Evolutionary conservation across 2,888 invertebrate species (phyloP).

Genomic region (Endotricha flammealis): DNA sequence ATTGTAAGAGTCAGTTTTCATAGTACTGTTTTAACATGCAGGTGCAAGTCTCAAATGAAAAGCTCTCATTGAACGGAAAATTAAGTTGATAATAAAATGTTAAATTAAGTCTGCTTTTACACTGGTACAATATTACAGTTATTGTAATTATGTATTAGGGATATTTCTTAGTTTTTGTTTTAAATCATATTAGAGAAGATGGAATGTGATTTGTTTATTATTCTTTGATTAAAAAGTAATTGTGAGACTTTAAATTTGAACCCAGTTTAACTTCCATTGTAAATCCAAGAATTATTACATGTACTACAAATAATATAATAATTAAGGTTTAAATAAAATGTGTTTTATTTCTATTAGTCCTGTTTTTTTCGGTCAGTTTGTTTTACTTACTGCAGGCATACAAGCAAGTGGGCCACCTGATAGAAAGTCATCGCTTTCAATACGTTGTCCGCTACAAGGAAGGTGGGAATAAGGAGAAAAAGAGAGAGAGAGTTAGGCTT

Average conservation of each 20-base stretch:
- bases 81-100: constrained; percentile 23
- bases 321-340: constrained; percentile 50
- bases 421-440: no score
- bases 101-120: no score
- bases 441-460: no score
- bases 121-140: no score
- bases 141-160: no score
- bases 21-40: constrained; percentile 33
- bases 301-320: constrained; percentile 63
- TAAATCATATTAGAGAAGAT: constrained; percentile 50
- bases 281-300: constrained; percentile 30
- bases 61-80: constrained; percentile 29
- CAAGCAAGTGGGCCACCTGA: no score
- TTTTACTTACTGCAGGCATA: no score
- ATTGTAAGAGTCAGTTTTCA: constrained; percentile 33
- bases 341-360: constrained; percentile 24
- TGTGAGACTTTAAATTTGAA: constrained; percentile 53
- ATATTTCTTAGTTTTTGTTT: constrained; percentile 33
- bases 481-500: no score
- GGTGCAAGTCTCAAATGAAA: constrained; percentile 64
- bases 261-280: constrained; percentile 50
- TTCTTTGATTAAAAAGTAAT: constrained; percentile 45
- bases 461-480: no score
- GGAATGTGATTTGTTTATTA: constrained; percentile 57
- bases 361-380: background rate